These are phyloP conservation scores for Adelognathus sp. DNA, from an alignment of 2,888 invertebrate genomes.

Conservation along the genomic window DNA sequence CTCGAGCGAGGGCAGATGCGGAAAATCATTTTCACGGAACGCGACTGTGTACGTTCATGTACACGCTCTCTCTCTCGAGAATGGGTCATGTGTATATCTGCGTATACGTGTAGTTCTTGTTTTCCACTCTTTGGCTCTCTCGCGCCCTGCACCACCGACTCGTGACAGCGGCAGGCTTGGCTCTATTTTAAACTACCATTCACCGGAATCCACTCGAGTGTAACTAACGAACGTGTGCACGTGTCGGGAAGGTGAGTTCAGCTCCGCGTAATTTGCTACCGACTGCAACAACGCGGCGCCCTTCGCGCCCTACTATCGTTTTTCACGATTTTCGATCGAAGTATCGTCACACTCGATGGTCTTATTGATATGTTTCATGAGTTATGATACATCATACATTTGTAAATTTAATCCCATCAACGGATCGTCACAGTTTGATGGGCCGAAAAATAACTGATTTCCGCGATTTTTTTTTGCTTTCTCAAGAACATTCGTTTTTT, in stretches of 20 bases:
- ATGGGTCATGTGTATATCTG: not conserved
- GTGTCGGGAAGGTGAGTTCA: conserved; percentile 51
- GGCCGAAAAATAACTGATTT: too few relatives aligned
- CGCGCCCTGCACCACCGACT: not conserved
- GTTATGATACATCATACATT: not conserved
- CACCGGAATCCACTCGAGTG: conserved; percentile 74
- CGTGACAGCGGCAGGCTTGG: conserved; percentile 34
- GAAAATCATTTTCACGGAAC: conserved; percentile 36
- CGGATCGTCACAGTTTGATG: too few relatives aligned
- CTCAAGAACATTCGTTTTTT: too few relatives aligned
- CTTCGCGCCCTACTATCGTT: not conserved
- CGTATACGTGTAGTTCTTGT: conserved; percentile 23
- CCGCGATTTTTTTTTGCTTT: not conserved
- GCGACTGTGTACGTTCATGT: not conserved
- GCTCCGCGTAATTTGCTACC: conserved; percentile 56
- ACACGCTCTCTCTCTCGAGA: not conserved
- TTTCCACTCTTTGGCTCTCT: conserved; percentile 25
- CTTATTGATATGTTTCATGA: not conserved
- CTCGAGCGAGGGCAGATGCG: conserved; percentile 8
- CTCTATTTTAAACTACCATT: conserved; percentile 76
- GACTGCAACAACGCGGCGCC: not conserved
- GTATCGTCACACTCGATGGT: conserved; percentile 1
- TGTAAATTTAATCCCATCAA: not conserved
- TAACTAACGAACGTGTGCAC: conserved; percentile 69
- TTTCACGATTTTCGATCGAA: conserved; percentile 13